Evolutionary conservation across 2,888 invertebrate species (phyloP), one percentile per base, ranked within the genome.

Genomic region (Anticlea derivata): DNA sequence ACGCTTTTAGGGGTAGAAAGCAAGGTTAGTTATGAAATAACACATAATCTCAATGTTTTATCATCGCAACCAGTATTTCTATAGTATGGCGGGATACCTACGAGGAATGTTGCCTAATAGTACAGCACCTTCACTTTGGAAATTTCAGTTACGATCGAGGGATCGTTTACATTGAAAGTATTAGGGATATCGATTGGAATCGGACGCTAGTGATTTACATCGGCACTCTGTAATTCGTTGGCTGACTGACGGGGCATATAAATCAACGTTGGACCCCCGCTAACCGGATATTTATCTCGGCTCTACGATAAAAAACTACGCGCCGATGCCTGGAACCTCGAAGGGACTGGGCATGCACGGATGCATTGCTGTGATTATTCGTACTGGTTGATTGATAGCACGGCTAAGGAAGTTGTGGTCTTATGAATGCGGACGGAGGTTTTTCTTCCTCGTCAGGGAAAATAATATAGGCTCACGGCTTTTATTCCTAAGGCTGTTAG

Each of bases 201-300:
- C 66, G 63, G 69, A 68, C 75, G 70, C 65, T 74, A 78, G 86
- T 88, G 89, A 89, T 89, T 89, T 89, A 88, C 87, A 86, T 88
- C 73, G 79, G 62, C 68, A 76, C 80, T 80, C 72, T 71, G 87
- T 88, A 88, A 88, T 87, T 86, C 85, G 86, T 86, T 80, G 79
- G 69, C 85, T 85, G 87, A 86, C 78, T 80, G 87, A 87, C 87
- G 78, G 70, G 68, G 80, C 61, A 75, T 77, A 87, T 89, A 89
- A 89, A 89, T 89, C 88, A 89, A 87, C 79, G 86, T 80, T 82
- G 86, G 81, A 78, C 86, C 87, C 86, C 81, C 73, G 81, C 80
- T 86, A 86, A 86, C 89, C 89, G 86, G 83, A 82, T 86, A 88
- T 89, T 88, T 86, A 88, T 83, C 83, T 80, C 73, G 70, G 70